Percentiles rank a stretch among this genome's conserved stretches.
phyloP scores from a whole-genome alignment of 2,797 vertebrate genomes.

The Myioborus melanocephalus region DNA sequence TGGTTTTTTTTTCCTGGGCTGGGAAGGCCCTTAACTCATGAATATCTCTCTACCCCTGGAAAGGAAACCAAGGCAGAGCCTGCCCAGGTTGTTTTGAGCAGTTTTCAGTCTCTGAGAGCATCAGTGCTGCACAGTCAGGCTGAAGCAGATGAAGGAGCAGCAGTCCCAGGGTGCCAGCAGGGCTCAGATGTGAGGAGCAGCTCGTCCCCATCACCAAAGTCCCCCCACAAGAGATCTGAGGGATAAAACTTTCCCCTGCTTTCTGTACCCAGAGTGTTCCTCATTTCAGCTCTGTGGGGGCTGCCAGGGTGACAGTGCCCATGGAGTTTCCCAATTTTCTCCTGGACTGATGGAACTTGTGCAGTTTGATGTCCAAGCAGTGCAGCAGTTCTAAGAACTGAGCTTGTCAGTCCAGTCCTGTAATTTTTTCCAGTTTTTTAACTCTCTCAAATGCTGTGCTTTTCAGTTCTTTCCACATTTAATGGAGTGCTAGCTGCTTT shows the following conservation, averaged over 20 bases:
- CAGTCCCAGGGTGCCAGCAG: not conserved
- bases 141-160: not conserved
- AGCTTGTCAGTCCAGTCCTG: not conserved
- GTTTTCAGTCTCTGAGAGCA: not conserved
- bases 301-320: not conserved
- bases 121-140: not conserved
- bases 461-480: not conserved
- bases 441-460: not conserved
- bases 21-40: not conserved
- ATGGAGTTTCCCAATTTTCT: not conserved
- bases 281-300: not conserved
- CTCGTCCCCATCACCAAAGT: not conserved
- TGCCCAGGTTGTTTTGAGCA: not conserved
- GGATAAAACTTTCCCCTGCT: not conserved
- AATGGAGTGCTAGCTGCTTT: not conserved
- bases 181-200: not conserved
- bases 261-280: not conserved
- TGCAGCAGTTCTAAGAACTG: not conserved
- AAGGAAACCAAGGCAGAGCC: not conserved
- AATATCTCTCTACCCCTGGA: not conserved
- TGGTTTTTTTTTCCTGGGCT: not conserved
- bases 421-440: not conserved
- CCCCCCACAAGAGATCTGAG: not conserved
- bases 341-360: not conserved
- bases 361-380: not conserved